Evolutionary conservation across 2,888 invertebrate species (phyloP).

Genomic region (Leptinotarsa peninsularis): DNA sequence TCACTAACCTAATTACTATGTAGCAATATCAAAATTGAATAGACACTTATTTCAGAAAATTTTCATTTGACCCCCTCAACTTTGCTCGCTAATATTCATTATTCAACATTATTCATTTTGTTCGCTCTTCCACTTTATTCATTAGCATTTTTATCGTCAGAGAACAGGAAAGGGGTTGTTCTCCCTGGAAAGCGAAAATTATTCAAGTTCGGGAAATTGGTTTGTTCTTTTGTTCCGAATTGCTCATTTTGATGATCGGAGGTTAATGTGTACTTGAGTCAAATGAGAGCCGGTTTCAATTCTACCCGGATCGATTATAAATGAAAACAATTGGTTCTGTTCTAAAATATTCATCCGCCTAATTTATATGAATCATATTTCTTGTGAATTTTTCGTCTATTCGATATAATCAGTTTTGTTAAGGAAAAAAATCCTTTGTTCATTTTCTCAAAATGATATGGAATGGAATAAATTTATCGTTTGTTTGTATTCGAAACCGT

Average conservation of each 20-base stretch:
- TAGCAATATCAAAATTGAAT: not conserved
- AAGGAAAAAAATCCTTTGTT: too few relatives aligned
- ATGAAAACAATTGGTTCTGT: too few relatives aligned
- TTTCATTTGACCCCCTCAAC: not conserved
- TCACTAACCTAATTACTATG: not conserved
- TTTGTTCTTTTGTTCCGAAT: conserved; percentile 7
- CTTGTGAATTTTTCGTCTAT: too few relatives aligned
- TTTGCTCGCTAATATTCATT: conserved; percentile 13
- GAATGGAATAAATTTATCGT: too few relatives aligned
- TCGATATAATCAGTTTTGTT: too few relatives aligned
- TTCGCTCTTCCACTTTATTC: conserved; percentile 14
- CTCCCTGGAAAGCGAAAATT: not conserved
- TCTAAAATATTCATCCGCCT: too few relatives aligned
- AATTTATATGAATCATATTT: too few relatives aligned
- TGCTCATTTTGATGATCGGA: not conserved
- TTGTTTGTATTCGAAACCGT: too few relatives aligned
- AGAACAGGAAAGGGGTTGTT: conserved; percentile 1
- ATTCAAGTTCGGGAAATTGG: not conserved
- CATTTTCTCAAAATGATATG: too few relatives aligned
- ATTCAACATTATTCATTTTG: conserved; percentile 17
- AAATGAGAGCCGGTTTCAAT: not conserved
- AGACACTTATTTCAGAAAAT: not conserved
- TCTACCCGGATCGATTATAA: too few relatives aligned
- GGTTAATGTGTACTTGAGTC: not conserved
- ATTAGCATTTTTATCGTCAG: conserved; percentile 10